Evolutionary conservation across 1,140 invertebrate genomes (phyloP), one percentile per base, ranked within the genome.

Genomic region (Bombus turneri): DNA sequence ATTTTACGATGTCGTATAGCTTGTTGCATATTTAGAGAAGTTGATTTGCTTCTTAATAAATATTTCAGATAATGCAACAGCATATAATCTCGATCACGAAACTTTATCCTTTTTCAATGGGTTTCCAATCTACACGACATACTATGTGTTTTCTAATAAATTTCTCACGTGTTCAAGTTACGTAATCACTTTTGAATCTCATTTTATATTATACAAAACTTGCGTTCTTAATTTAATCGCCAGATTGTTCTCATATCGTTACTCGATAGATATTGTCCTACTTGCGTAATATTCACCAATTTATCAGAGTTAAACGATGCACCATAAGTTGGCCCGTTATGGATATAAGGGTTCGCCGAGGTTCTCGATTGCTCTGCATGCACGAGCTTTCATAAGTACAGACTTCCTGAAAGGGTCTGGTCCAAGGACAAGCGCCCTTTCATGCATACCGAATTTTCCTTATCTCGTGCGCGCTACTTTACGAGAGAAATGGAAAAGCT

Each of bases 251-350:
- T 31, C 8, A 10, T 43, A 9, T 76, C 22, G 25, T 77, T 77
- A 31, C 1, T 77, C 22, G 8, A 31, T 62, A 1, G 15, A 41
- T 62, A 31, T 41, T 41, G n/a, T 0, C 15, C 22, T 64, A 2
- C 4, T 41, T 75, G 39, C 10, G n/a, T 25, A 25, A 75, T 37
- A 37, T 37, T 64, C 25, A 12, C 31, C 10, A 75, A 59, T 41
- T 75, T 82, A 37, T 12, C n/a, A 64, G 68, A 47, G 62, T 85
- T 85, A 85, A 82, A 75, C 22, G 80, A 18, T n/a, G 31, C n/a
- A 83, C 80, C 86, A 85, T 92, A 91, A 91, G 91, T 91, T 92
- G 31, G 86, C 87, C 86, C 90, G 90, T 92, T 91, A 92, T 91
- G 88, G 88, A 89, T 80, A 87, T 81, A 85, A 86, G 85, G 85